Conservation (phyloP, 1,140 invertebrate species). For the Drosophila carrolli region DNA sequence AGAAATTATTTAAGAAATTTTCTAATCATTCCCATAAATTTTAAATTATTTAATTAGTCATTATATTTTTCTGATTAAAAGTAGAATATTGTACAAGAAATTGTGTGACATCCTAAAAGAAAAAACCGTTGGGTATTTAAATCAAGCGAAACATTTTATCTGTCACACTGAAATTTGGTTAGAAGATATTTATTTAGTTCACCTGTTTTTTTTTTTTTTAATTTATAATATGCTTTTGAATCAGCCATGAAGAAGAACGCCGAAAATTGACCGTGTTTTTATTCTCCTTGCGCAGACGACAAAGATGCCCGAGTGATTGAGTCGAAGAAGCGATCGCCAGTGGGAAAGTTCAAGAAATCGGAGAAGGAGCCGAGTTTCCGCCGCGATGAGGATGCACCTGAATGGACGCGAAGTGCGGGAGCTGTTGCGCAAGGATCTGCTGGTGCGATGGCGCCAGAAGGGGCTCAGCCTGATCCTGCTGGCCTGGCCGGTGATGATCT, state of each 20-base stretch:
- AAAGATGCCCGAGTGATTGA: constrained; percentile 26
- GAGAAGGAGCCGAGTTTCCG: neutral
- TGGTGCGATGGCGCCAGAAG: constrained; percentile 79
- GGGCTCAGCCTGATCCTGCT: constrained; percentile 68
- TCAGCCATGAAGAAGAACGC: neutral
- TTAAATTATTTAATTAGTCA: too few relatives aligned
- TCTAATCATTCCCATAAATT: too few relatives aligned
- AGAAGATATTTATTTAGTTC: neutral
- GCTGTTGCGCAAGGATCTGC: constrained; percentile 77
- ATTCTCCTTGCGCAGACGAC: neutral
- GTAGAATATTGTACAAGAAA: neutral
- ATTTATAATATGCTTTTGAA: neutral
- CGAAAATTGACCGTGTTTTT: constrained; percentile 1
- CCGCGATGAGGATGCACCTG: constrained; percentile 51
- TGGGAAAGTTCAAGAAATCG: constrained; percentile 6
- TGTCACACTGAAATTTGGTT: neutral
- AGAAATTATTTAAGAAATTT: too few relatives aligned
- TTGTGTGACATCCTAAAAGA: neutral
- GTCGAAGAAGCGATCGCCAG: constrained; percentile 5
- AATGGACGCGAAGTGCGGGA: constrained; percentile 69
- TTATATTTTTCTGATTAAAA: neutral
- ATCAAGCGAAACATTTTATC: neutral
- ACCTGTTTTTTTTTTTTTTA: neutral
- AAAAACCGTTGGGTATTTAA: neutral
- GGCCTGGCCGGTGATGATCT: constrained; percentile 69